Base-by-base conservation (phyloP, 2,888 invertebrate genomes). In the Leptinotarsa haldemani region DNA sequence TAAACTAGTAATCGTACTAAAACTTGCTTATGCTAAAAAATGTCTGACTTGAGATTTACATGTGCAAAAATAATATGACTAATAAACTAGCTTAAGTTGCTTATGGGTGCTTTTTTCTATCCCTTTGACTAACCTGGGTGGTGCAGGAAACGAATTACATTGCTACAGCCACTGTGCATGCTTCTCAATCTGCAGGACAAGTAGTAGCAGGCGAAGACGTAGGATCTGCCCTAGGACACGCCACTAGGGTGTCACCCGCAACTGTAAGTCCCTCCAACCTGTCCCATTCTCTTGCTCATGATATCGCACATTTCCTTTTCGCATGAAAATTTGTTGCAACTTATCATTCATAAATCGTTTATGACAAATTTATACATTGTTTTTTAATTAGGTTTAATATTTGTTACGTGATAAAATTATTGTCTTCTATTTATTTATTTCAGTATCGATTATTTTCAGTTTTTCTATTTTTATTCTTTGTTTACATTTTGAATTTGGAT, bases 341-440 rank as follows among this genome's bases (percentile, higher is more conserved):
- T 97, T 97, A 99, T 90, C 99, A 99, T 88, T 99, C 99, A 90
- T 97, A n/a, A n/a, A n/a, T n/a, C 40, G 9, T 40, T 9, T 40
- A 7, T 7, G 7, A 30, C 30, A 30, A 30, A 5, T 5, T 7
- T 7, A 30, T 25, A 25, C 4, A 25, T 4, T 25, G n/a, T 30
- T 30, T 7, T 30, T 30, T 7, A 30, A 7, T 30, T 7, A 30
- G 7, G 30, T 9, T 9, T 9, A 30, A 5, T 30, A 30, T 30
- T 30, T 30, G 9, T 40, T 40, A 0, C 1, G 9, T 40, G 40
- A 40, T 40, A 40, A 12, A 40, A 30, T 40, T 40, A 40, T 40
- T 40, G 40, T 2, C 40, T 40, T 9, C 40, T 9, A 12, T 9
- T 40, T 40, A 40, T 12, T 40, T 40, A 40, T 40, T 40, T 40